A percentile compares a stretch with the other conserved stretches of the same genome.
These are phyloP conservation scores for Poeciliopsis gracilis DNA, from an alignment of 2,797 vertebrate genomes.

Conservation along the genomic window DNA sequence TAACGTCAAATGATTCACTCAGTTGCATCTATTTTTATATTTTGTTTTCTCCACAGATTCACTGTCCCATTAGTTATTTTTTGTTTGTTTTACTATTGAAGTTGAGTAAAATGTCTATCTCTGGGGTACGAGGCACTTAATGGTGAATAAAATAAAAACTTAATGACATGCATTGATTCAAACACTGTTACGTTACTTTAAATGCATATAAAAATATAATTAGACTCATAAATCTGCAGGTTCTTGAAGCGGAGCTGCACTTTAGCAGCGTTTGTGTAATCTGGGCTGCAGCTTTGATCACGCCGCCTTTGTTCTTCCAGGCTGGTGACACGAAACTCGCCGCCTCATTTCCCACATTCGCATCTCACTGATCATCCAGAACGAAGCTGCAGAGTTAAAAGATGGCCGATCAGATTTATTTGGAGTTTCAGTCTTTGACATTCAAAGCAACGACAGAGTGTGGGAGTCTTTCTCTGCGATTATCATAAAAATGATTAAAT, in stretches of 20 bases:
- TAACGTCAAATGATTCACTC: constrained; percentile 19
- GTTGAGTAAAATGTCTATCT: not conserved
- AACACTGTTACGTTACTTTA: not conserved
- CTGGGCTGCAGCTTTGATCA: constrained; percentile 39
- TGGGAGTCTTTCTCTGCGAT: not conserved
- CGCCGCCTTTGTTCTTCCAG: constrained; percentile 44
- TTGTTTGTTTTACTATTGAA: constrained; percentile 6
- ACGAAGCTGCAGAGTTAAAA: constrained; percentile 29
- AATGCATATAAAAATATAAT: constrained; percentile 5
- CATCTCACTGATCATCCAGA: constrained; percentile 23
- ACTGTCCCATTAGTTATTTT: constrained; percentile 5
- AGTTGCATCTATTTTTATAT: constrained; percentile 46
- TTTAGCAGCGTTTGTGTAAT: constrained; percentile 28
- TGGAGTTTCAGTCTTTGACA: constrained; percentile 21
- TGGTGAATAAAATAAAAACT: not conserved
- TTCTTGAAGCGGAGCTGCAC: not conserved
- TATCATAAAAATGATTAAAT: not conserved
- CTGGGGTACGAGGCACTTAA: not conserved
- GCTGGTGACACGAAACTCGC: constrained; percentile 28
- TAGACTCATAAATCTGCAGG: constrained; percentile 9
- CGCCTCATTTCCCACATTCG: constrained; percentile 9
- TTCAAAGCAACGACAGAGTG: not conserved
- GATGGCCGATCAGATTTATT: constrained; percentile 18
- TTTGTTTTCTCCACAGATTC: constrained; percentile 20
- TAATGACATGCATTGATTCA: not conserved